These are phyloP conservation scores for Porites cylindrica DNA, from an alignment of 92 coral and sea anemone genomes.

Conservation along the genomic window DNA sequence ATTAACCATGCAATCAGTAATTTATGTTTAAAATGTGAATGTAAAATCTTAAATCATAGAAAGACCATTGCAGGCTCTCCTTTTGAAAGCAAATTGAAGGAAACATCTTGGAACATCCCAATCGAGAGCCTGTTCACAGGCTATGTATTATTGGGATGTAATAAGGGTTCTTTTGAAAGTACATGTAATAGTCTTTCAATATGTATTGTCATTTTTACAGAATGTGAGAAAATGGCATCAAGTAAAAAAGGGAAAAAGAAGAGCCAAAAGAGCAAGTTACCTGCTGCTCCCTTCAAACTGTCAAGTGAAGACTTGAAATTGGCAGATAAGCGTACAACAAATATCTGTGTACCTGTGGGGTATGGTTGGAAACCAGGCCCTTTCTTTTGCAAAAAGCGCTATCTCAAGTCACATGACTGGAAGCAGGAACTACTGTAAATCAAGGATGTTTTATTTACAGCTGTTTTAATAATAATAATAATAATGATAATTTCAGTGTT, in stretches of 20 bases:
- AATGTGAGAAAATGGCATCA: constrained; percentile 6
- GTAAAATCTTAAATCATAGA: no score
- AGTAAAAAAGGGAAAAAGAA: constrained; percentile 2
- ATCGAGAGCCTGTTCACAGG: no score
- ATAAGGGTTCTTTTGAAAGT: no score
- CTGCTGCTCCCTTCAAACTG: background rate
- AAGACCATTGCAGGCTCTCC: no score
- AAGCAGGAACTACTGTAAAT: constrained; percentile 16
- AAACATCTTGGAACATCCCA: no score
- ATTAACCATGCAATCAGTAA: no score
- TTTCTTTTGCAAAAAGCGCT: constrained; percentile 13
- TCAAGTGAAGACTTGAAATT: background rate
- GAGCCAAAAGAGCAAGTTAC: background rate
- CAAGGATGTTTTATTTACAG: no score
- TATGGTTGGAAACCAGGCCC: constrained; percentile 38
- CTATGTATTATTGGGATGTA: no score
- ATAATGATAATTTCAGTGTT: no score
- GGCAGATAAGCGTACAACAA: background rate
- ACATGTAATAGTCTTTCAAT: background rate
- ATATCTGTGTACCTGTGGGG: constrained; percentile 15
- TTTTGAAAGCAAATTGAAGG: no score
- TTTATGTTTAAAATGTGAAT: no score
- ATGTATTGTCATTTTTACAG: background rate
- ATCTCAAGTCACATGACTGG: constrained; percentile 48
- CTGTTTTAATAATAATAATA: no score